These are phyloP conservation scores for Esox niger DNA, from an alignment of 2,113 vertebrate species.

Conservation along the genomic window DNA sequence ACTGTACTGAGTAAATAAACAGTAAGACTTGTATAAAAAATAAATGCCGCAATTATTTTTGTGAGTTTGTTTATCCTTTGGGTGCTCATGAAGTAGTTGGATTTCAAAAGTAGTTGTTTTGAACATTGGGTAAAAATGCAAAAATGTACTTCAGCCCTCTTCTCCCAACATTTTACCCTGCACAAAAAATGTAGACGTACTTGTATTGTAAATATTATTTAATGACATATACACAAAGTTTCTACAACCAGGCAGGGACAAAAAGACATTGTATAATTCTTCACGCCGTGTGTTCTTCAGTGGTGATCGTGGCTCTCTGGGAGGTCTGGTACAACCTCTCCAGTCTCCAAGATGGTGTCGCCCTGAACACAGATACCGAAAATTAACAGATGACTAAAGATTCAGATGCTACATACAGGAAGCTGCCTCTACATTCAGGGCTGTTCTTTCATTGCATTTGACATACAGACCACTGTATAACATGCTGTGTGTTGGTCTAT, in stretches of 20 bases:
- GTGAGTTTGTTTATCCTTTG: not conserved
- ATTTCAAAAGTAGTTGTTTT: too few species aligned
- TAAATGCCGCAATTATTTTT: not conserved
- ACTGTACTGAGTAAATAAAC: not conserved
- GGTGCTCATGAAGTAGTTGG: too few species aligned
- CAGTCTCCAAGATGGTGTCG: conserved; percentile 83
- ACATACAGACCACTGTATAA: too few species aligned
- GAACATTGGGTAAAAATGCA: not conserved
- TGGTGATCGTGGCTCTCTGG: conserved; percentile 76
- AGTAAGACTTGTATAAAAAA: not conserved
- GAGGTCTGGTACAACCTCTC: conserved; percentile 80
- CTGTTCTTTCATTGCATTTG: too few species aligned
- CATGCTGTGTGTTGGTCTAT: too few species aligned
- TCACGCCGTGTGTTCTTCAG: conserved; percentile 67
- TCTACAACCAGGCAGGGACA: conserved; percentile 54
- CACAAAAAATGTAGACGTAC: not conserved
- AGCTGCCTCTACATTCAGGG: too few species aligned
- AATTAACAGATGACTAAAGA: not conserved
- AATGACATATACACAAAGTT: conserved; percentile 57
- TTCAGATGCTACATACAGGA: too few species aligned
- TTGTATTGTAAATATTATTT: conserved; percentile 46
- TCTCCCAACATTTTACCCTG: not conserved
- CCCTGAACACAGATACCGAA: conserved; percentile 70
- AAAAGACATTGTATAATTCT: conserved; percentile 26
- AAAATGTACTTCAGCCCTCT: not conserved